These are phyloP conservation scores for Stenoptilia bipunctidactyla DNA, from an alignment of 2,888 invertebrate species.

Conservation along the genomic window DNA sequence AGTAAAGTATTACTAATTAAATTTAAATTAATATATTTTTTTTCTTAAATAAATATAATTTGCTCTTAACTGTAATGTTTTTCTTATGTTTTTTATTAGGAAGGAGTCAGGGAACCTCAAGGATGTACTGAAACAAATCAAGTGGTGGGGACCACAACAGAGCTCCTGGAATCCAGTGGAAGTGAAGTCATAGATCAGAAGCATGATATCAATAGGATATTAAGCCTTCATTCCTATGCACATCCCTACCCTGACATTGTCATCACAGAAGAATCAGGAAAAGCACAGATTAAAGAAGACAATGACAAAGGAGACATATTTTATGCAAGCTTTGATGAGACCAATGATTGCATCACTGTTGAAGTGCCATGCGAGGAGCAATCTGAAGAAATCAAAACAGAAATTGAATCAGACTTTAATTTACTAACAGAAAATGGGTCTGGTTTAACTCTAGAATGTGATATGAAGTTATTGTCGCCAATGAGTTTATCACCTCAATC, in stretches of 20 bases:
- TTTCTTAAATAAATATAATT: too few species aligned
- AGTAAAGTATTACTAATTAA: too few species aligned
- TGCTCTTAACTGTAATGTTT: too few species aligned
- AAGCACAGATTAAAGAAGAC: constrained; percentile 33
- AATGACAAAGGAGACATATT: constrained; percentile 73
- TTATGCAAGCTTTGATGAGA: constrained; percentile 80
- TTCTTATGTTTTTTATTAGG: constrained; percentile 37
- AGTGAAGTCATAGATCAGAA: constrained; percentile 60
- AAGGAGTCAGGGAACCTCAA: constrained; percentile 45
- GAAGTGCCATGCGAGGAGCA: constrained; percentile 76
- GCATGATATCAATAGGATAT: constrained; percentile 58
- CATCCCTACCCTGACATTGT: constrained; percentile 49
- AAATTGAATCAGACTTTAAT: constrained; percentile 39
- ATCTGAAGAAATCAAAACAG: constrained; percentile 34
- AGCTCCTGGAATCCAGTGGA: constrained; percentile 86
- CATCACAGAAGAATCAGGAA: constrained; percentile 19
- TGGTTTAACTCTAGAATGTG: constrained; percentile 40
- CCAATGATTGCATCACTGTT: constrained; percentile 80
- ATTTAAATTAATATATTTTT: too few species aligned
- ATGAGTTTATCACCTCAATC: constrained; percentile 47
- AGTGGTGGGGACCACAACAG: constrained; percentile 91
- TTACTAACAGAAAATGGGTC: constrained; percentile 30
- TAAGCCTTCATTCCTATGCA: constrained; percentile 64
- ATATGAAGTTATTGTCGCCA: constrained; percentile 58
- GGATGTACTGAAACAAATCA: constrained; percentile 67